phyloP scores from a whole-genome alignment of 1,140 invertebrate species.

The Battus philenor region DNA sequence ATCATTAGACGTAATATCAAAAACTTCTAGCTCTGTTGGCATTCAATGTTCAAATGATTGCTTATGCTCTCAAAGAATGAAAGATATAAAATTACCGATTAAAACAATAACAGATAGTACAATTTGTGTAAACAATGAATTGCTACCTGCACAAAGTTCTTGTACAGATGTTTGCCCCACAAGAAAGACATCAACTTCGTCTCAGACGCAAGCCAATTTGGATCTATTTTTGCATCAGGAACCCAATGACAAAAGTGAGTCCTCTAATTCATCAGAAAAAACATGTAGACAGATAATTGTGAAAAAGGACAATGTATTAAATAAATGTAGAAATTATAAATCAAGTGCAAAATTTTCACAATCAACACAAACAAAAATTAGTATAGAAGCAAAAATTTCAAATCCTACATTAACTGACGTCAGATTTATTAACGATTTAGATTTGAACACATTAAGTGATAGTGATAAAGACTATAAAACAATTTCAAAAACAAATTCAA shows the following conservation, averaged over 20 bases:
- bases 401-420: slow-evolving; percentile 56
- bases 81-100: not conserved
- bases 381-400: slow-evolving; percentile 56
- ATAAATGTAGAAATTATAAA: slow-evolving; percentile 13
- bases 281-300: slow-evolving; percentile 1
- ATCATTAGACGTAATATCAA: slow-evolving; percentile 25
- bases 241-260: slow-evolving; percentile 22
- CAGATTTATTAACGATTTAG: slow-evolving; percentile 39
- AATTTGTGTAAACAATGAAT: slow-evolving; percentile 18
- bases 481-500: slow-evolving; percentile 21
- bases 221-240: slow-evolving; percentile 23
- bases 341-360: slow-evolving; percentile 25
- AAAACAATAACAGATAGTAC: not conserved
- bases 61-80: slow-evolving; percentile 2
- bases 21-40: slow-evolving; percentile 22
- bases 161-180: slow-evolving; percentile 19
- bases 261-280: slow-evolving; percentile 24
- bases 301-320: slow-evolving; percentile 4
- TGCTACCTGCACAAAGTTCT: slow-evolving; percentile 19
- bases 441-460: slow-evolving; percentile 40
- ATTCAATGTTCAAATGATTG: slow-evolving; percentile 19
- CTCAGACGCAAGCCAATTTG: slow-evolving; percentile 47
- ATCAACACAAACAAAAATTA: slow-evolving; percentile 60
- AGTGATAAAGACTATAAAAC: slow-evolving; percentile 27
- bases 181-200: slow-evolving; percentile 38